phyloP scores from a whole-genome alignment of 1,140 invertebrate species.

The Lasaia peninsularis region DNA sequence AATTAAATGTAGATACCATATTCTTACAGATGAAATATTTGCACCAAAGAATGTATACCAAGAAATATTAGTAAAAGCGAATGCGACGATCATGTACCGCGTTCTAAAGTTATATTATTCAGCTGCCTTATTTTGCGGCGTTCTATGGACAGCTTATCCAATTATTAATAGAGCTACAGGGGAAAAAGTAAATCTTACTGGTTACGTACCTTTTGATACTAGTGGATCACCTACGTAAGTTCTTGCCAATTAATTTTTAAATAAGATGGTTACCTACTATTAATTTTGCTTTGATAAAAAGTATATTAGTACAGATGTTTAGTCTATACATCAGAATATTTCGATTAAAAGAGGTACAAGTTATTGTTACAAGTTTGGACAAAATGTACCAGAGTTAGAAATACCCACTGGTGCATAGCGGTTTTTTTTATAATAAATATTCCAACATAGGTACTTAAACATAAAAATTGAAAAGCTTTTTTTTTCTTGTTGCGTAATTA shows the following conservation, averaged over 20 bases:
- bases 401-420: too few species aligned
- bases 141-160: constrained; percentile 40
- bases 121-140: constrained; percentile 29
- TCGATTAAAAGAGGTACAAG: too few species aligned
- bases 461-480: too few species aligned
- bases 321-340: too few species aligned
- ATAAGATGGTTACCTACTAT: too few species aligned
- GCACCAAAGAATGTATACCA: constrained; percentile 34
- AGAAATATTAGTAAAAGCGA: constrained; percentile 31
- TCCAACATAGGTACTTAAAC: too few species aligned
- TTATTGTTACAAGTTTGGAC: too few species aligned
- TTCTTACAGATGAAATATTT: constrained; percentile 38
- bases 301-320: not conserved
- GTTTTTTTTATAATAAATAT: too few species aligned
- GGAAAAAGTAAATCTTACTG: constrained; percentile 41
- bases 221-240: constrained; percentile 37
- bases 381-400: too few species aligned
- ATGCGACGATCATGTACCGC: constrained; percentile 37
- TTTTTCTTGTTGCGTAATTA: not conserved
- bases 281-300: too few species aligned
- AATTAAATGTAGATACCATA: too few species aligned
- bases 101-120: constrained; percentile 38
- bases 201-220: constrained; percentile 52
- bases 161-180: constrained; percentile 39
- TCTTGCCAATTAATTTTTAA: too few species aligned